Percentiles rank a stretch among this genome's conserved stretches.
phyloP scores from a whole-genome alignment of 2,888 invertebrate species.

The Callyntrura sp. region DNA sequence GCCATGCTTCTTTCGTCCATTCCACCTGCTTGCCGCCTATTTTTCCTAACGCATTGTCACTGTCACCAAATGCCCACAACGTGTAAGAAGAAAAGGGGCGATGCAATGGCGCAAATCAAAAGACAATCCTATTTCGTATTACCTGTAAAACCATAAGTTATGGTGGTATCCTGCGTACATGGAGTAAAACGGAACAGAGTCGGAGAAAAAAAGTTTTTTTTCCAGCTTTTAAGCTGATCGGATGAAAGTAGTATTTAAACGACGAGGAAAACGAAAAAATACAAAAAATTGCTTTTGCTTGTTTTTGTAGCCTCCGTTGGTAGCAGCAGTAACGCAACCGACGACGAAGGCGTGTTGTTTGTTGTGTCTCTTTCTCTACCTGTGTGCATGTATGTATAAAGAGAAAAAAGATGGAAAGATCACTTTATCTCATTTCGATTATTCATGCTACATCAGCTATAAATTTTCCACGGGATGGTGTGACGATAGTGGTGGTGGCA shows the following conservation, averaged over 20 bases:
- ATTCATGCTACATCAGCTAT: conserved; percentile 84
- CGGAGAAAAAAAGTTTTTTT: neutral
- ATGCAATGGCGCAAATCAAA: conserved; percentile 10
- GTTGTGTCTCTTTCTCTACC: neutral
- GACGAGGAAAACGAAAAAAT: neutral
- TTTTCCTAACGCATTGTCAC: conserved; percentile 55
- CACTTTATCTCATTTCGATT: conserved; percentile 84
- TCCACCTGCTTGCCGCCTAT: neutral
- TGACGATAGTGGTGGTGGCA: neutral
- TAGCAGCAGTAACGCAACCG: neutral
- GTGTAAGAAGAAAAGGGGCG: neutral
- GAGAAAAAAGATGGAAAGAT: conserved; percentile 51
- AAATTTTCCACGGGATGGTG: conserved; percentile 81
- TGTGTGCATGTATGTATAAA: neutral
- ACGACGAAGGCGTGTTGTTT: neutral
- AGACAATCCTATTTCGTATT: conserved; percentile 54
- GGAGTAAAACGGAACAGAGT: conserved; percentile 29
- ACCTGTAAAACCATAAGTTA: conserved; percentile 73
- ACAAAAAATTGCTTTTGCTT: conserved; percentile 36
- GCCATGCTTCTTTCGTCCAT: neutral
- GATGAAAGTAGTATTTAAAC: conserved; percentile 19
- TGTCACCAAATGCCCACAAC: neutral
- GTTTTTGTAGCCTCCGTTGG: neutral
- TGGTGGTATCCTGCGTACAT: conserved; percentile 20
- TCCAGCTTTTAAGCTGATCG: conserved; percentile 24